Base-by-base conservation (phyloP, 2,113 vertebrate genomes). In the Pycnonotus jocosus region DNA sequence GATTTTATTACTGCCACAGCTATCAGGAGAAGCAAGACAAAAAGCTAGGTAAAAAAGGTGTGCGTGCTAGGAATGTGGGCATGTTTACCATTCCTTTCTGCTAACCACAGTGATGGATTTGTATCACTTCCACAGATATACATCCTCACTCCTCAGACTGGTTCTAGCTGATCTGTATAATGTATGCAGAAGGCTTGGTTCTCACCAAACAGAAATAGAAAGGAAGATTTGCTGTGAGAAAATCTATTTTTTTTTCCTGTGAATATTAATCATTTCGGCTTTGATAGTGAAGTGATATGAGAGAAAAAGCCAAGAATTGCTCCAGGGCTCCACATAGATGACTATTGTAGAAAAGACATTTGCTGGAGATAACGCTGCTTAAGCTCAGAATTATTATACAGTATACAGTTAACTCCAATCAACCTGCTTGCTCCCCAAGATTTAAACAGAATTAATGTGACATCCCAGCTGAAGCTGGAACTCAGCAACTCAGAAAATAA, bases 261-360 rank as follows among this genome's bases (percentile, higher is more conserved):
- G 96, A 97, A 97, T 97, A 97, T 96, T 97, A 97, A 97, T 97
- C 82, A 95, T 92, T 88, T 86, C 80, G 92, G 95, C 57, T 95
- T 93, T 96, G 96, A 96, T 96, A 96, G 85, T 62, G 86, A 93
- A 97, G 80, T 71, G 94, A 95, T 96, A 96, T 0, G 22, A 97
- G 81, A 90, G 83, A 96, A 95, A 96, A 92, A 96, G 87, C 86
- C 89, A 94, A 90, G 66, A 95, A 93, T 92, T 96, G 92, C 95
- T 96, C 69, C 89, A 93, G 89, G 96, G 94, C 94, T 96, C 76
- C 88, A 96, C 51, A 92, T 42, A 93, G 93, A 97, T 95, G 91
- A 93, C 90, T 96, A 92, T 10, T 94, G 91, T 65, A 96, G 94
- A 76, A 96, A 93, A 96, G 89, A 72, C 95, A 93, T 94, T 96